Conservation (phyloP, 2,888 invertebrate species). For the Drosophila nigricruria region DNA sequence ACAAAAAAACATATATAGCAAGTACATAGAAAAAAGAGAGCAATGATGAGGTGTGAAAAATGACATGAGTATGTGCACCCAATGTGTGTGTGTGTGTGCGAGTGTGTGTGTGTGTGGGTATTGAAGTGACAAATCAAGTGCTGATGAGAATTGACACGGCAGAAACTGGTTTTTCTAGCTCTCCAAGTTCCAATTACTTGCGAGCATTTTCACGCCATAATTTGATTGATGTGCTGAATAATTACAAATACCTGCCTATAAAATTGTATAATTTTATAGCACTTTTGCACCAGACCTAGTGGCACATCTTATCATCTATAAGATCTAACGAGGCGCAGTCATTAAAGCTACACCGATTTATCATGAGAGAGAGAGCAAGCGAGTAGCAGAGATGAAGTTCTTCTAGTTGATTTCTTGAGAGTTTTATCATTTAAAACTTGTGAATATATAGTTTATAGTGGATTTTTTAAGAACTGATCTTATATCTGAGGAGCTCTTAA, state of each 20-base stretch:
- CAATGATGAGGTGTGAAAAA: conserved; percentile 48
- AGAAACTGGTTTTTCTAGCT: conserved; percentile 55
- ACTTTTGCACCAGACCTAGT: conserved; percentile 6
- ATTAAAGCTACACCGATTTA: conserved; percentile 8
- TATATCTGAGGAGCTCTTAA: neutral
- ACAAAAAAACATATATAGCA: conserved; percentile 18
- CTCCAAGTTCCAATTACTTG: conserved; percentile 60
- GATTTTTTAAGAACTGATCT: neutral
- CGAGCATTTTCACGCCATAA: conserved; percentile 67
- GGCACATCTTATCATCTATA: conserved; percentile 19
- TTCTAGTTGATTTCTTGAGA: neutral
- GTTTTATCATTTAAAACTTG: neutral
- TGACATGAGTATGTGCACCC: conserved; percentile 26
- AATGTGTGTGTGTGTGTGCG: conserved; percentile 8
- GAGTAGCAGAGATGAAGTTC: neutral
- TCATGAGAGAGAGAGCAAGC: neutral
- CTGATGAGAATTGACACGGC: conserved; percentile 36
- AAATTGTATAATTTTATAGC: conserved; percentile 9
- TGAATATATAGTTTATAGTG: neutral
- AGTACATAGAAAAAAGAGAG: conserved; percentile 21
- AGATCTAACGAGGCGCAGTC: conserved; percentile 29
- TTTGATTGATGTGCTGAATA: conserved; percentile 66
- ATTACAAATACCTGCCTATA: conserved; percentile 38
- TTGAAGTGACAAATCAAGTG: conserved; percentile 49
- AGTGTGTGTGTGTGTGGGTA: neutral